Conservation (phyloP, 2,888 invertebrate genomes). For the Drosophila anceps region DNA sequence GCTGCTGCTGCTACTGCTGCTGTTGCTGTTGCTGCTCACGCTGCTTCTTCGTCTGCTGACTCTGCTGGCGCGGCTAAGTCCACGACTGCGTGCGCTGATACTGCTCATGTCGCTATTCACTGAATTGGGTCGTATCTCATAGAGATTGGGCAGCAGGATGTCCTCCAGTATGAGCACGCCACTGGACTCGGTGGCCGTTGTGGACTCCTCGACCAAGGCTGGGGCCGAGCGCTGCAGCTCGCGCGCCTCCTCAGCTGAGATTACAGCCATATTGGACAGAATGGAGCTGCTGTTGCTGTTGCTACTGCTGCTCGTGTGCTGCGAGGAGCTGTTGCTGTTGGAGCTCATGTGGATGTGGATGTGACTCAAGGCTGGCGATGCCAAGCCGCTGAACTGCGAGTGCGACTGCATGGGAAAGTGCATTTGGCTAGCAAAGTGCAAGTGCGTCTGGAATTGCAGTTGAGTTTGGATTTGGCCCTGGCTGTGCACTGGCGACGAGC, state of each 20-base stretch:
- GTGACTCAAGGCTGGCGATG: constrained; percentile 4
- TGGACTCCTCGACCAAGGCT: constrained; percentile 17
- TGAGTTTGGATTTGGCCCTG: not conserved
- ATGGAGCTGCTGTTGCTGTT: constrained; percentile 38
- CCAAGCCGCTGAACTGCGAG: constrained; percentile 4
- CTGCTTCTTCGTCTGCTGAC: not conserved
- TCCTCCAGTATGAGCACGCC: constrained; percentile 61
- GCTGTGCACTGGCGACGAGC: not conserved
- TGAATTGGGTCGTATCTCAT: constrained; percentile 22
- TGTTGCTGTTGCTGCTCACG: not conserved
- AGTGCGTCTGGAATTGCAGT: not conserved
- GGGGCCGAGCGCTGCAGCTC: constrained; percentile 61
- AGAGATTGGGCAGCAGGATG: constrained; percentile 62
- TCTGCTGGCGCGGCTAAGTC: not conserved
- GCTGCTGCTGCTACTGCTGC: not conserved
- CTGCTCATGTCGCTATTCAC: not conserved
- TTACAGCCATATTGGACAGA: constrained; percentile 43
- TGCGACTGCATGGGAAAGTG: not conserved
- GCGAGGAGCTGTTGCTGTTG: constrained; percentile 8
- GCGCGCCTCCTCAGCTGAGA: constrained; percentile 44
- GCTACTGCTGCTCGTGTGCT: not conserved
- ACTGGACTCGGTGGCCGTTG: constrained; percentile 20
- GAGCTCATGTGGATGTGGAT: constrained; percentile 2
- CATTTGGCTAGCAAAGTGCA: not conserved
- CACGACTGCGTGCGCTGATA: not conserved